These are phyloP conservation scores for Ictidomys tridecemlineatus DNA, from an alignment of 2,113 vertebrate genomes.

Conservation along the genomic window DNA sequence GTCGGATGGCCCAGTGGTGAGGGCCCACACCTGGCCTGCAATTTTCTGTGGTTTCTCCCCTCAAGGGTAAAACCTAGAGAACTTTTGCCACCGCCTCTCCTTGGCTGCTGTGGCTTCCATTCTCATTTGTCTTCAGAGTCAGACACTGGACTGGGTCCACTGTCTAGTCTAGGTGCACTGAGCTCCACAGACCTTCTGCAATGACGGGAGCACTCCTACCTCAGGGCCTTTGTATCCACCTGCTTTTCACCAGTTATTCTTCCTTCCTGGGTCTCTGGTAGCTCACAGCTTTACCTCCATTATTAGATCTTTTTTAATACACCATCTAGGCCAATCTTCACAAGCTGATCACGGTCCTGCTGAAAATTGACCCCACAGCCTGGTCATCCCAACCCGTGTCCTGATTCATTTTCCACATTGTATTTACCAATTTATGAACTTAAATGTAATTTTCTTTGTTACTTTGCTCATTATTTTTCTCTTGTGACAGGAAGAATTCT, in stretches of 20 bases:
- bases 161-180: neutral
- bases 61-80: neutral
- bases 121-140: too few species aligned
- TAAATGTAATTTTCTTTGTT: neutral
- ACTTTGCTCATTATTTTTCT: neutral
- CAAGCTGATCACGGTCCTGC: neutral
- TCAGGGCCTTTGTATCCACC: too few species aligned
- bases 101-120: too few species aligned
- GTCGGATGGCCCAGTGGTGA: too few species aligned
- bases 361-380: neutral
- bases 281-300: neutral
- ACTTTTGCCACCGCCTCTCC: too few species aligned
- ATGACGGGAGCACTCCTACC: too few species aligned
- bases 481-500: neutral
- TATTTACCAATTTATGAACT: neutral
- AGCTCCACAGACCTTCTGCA: neutral
- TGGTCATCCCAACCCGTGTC: accelerated
- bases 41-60: neutral
- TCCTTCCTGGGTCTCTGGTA: neutral
- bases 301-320: neutral
- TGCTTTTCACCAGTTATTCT: neutral
- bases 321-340: accelerated
- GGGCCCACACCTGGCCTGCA: neutral
- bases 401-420: neutral
- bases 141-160: too few species aligned